Percentiles rank a stretch among this genome's conserved stretches.
Conservation (phyloP, 2,797 vertebrate species). For the Gallinago stenura region DNA sequence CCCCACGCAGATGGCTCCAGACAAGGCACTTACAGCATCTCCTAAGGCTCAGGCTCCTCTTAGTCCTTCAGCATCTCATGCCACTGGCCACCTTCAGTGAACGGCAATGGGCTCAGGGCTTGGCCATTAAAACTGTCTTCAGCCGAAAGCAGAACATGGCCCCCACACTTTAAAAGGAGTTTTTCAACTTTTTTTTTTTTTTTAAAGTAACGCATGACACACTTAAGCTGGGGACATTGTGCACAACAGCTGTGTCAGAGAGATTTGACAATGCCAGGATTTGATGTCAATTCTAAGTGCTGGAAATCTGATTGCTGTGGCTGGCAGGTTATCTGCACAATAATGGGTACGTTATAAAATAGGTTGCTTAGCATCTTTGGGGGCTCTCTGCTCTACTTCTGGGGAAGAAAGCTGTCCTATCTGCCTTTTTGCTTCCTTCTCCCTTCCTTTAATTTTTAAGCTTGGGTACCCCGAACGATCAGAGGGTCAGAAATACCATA, state of each 20-base stretch:
- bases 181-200: not conserved
- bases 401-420: not conserved
- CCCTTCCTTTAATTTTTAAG: not conserved
- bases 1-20: not conserved
- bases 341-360: conserved; percentile 19
- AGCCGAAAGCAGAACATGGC: not conserved
- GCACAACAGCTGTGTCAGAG: not conserved
- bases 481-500: not conserved
- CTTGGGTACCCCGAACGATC: not conserved
- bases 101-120: not conserved
- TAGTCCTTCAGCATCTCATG: not conserved
- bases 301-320: conserved; percentile 23
- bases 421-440: not conserved
- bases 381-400: not conserved
- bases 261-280: conserved; percentile 21
- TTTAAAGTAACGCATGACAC: not conserved
- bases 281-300: conserved; percentile 21
- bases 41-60: not conserved
- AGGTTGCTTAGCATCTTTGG: conserved; percentile 6
- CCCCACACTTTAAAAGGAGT: not conserved
- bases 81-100: accelerated
- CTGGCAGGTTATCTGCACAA: conserved; percentile 26
- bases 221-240: not conserved
- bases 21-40: not conserved
- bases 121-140: not conserved